Evolutionary conservation across 2,797 vertebrate genomes (phyloP).

Genomic region (Balearica regulorum): DNA sequence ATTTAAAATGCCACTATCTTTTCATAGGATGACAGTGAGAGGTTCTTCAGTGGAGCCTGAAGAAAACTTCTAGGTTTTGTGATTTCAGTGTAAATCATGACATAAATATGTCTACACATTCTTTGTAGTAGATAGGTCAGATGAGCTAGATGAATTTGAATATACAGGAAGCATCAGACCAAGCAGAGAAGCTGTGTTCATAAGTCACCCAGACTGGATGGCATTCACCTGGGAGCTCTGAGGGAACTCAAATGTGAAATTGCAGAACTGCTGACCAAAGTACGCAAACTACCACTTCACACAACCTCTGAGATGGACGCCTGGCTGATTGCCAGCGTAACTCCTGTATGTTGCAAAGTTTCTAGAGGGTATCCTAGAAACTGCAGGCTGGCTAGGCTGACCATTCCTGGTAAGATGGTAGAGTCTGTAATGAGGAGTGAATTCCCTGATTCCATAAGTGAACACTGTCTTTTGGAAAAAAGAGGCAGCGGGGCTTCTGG

Average conservation of each 20-base stretch:
- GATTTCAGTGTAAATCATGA: constrained; percentile 14
- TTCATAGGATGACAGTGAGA: neutral
- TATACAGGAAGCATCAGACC: constrained; percentile 21
- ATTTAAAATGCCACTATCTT: neutral
- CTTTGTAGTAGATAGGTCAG: neutral
- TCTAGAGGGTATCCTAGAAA: neutral
- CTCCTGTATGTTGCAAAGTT: fast-evolving
- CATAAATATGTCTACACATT: constrained; percentile 22
- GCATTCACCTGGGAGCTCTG: neutral
- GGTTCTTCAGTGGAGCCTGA: neutral
- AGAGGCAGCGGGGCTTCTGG: neutral
- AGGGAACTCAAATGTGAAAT: constrained; percentile 35
- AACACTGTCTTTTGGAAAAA: neutral
- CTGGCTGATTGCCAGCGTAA: neutral
- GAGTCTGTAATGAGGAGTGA: neutral
- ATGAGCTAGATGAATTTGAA: neutral
- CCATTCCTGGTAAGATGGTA: neutral
- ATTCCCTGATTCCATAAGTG: neutral
- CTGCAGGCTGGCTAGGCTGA: neutral
- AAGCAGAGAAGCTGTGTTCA: neutral
- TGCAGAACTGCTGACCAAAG: constrained; percentile 19
- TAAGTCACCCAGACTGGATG: constrained; percentile 14
- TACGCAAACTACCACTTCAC: neutral
- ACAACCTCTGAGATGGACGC: neutral
- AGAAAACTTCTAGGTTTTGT: neutral